phyloP scores from a whole-genome alignment of 2,797 vertebrate species.

The Mormyrus hasselquistii region DNA sequence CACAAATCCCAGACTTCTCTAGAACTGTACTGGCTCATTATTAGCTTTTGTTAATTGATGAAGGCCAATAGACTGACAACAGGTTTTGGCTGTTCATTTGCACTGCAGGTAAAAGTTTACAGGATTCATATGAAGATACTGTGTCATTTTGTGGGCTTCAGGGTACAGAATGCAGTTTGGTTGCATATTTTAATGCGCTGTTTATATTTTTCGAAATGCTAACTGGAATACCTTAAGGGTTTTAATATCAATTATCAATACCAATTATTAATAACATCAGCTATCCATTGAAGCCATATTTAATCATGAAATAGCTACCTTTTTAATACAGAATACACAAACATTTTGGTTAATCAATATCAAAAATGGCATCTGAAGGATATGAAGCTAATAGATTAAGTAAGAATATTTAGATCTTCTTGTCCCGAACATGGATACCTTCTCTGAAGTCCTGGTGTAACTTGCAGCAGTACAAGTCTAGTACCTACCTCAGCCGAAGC shows the following conservation, averaged over 20 bases:
- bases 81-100: slow-evolving; percentile 9
- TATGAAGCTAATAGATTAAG: background rate
- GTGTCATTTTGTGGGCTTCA: background rate
- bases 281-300: background rate
- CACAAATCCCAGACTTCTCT: slow-evolving; percentile 15
- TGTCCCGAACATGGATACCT: background rate
- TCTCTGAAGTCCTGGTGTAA: background rate
- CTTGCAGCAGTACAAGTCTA: background rate
- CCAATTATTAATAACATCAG: background rate
- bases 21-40: slow-evolving; percentile 31
- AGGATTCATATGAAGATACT: background rate
- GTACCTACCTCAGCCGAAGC: background rate
- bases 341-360: background rate
- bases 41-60: slow-evolving; percentile 41
- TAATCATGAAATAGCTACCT: background rate
- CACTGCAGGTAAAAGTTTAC: background rate
- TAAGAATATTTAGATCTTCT: background rate
- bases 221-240: background rate
- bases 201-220: background rate
- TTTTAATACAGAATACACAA: background rate
- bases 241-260: background rate
- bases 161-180: background rate
- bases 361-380: background rate
- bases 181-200: background rate
- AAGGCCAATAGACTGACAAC: slow-evolving; percentile 44